Percentiles rank a stretch among this genome's conserved stretches.
Conservation (phyloP, 2,888 invertebrate species). For the Malacosoma neustria region DNA sequence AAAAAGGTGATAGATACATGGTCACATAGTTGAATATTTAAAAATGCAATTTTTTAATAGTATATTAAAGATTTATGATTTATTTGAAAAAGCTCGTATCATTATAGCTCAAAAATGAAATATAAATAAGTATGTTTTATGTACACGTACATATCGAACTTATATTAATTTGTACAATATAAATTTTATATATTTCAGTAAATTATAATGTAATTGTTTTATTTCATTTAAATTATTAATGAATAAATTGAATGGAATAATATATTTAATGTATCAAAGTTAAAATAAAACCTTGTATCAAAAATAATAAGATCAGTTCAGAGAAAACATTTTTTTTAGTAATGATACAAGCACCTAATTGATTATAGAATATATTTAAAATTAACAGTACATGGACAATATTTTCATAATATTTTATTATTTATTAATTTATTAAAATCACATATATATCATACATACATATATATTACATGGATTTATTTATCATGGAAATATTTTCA, state of each 20-base stretch:
- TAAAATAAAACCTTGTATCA: conserved; percentile 8
- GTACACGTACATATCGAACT: neutral
- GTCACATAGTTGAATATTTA: no score
- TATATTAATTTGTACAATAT: neutral
- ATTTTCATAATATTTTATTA: conserved; percentile 23
- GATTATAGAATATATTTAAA: conserved; percentile 16
- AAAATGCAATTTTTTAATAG: no score
- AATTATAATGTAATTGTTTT: neutral
- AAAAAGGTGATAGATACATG: no score
- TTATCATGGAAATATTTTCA: neutral
- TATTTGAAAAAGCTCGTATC: neutral
- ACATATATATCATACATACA: conserved; percentile 12
- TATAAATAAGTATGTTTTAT: neutral
- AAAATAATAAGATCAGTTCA: conserved; percentile 13
- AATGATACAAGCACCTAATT: conserved; percentile 18
- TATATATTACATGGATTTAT: conserved; percentile 1
- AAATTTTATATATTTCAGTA: neutral
- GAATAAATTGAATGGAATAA: neutral
- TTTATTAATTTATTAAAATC: conserved; percentile 22
- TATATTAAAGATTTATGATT: no score
- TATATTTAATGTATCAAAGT: conserved; percentile 6
- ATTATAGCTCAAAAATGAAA: neutral
- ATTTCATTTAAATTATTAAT: neutral
- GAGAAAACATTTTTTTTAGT: conserved; percentile 18
- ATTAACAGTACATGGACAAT: conserved; percentile 27